Evolutionary conservation across 1,140 invertebrate genomes (phyloP).

Genomic region (Lamellibrachia luymesi): DNA sequence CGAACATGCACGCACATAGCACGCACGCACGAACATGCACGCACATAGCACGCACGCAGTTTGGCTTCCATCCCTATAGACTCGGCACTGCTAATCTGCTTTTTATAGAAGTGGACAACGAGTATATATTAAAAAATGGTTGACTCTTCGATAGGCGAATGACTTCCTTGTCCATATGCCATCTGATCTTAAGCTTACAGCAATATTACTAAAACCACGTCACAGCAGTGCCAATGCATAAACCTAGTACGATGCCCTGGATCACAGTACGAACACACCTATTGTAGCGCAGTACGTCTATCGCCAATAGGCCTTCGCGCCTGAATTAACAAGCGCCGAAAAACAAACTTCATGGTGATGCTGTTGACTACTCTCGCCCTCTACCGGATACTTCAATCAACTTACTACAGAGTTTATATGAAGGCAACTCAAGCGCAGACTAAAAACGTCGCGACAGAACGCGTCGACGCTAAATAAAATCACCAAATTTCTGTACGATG

Average conservation of each 20-base stretch:
- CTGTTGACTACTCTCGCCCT: neutral
- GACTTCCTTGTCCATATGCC: no score
- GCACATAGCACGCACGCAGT: neutral
- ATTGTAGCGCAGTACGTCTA: neutral
- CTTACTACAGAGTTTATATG: neutral
- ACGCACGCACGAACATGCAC: neutral
- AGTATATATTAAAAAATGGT: no score
- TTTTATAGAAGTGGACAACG: no score
- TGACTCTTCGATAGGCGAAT: no score
- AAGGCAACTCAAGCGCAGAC: neutral
- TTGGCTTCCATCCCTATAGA: no score
- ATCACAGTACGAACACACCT: neutral
- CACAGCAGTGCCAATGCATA: neutral
- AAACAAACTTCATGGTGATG: neutral
- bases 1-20: no score
- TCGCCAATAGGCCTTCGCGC: neutral
- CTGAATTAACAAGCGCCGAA: neutral
- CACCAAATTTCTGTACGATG: no score
- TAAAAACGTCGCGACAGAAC: neutral
- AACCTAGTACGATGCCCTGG: neutral
- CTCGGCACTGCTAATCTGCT: no score
- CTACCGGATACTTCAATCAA: neutral
- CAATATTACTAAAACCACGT: no score
- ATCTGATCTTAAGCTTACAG: no score
- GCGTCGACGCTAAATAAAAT: no score